phyloP scores from a whole-genome alignment of 2,113 vertebrate species.

The Centropus unirufus region DNA sequence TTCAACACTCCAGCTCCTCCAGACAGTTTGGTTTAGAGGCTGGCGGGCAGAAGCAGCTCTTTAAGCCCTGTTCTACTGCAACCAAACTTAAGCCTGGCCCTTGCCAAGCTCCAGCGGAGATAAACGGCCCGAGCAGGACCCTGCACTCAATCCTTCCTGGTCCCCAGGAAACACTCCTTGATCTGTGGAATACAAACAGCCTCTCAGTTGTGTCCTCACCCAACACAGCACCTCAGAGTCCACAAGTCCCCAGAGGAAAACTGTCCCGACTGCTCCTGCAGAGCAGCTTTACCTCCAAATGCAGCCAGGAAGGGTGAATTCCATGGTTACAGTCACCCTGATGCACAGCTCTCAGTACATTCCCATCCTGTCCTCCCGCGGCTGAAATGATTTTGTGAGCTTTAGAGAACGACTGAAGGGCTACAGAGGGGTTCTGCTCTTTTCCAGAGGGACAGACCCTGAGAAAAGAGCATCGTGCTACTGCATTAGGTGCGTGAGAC shows the following conservation, averaged over 20 bases:
- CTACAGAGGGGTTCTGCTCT: background rate
- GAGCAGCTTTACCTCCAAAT: background rate
- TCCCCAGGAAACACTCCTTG: background rate
- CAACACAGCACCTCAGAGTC: background rate
- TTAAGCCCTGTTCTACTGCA: background rate
- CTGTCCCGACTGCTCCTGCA: fast-evolving
- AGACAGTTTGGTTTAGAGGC: background rate
- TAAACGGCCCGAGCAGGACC: background rate
- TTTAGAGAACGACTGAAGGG: background rate
- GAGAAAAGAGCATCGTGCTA: background rate
- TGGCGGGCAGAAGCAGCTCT: background rate
- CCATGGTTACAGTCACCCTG: too few species aligned
- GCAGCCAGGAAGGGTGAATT: background rate
- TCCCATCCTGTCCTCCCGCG: background rate
- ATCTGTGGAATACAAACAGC: background rate
- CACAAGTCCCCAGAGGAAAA: background rate
- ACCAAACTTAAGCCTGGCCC: background rate
- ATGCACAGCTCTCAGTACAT: background rate
- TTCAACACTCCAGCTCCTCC: background rate
- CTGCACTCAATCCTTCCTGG: background rate
- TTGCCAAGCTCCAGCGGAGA: background rate
- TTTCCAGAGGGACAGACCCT: background rate
- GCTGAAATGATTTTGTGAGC: background rate
- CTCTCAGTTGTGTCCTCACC: background rate
- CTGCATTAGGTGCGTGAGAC: background rate